These are phyloP conservation scores for Charina bottae DNA, from an alignment of 2,113 vertebrate genomes.

Conservation along the genomic window DNA sequence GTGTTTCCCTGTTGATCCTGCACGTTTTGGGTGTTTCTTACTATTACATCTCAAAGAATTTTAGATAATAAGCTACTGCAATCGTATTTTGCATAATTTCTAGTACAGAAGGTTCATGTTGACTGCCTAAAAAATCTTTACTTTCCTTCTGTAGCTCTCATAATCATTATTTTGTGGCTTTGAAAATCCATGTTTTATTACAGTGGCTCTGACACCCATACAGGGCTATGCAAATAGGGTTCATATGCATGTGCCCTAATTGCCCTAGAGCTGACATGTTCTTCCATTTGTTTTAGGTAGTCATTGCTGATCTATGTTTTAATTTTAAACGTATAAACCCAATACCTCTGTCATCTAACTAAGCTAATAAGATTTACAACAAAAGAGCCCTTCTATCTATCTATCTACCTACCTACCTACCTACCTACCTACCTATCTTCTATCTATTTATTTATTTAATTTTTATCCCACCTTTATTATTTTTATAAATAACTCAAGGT, in stretches of 20 bases:
- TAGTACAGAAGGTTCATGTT: background rate
- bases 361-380: background rate
- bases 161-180: background rate
- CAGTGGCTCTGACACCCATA: background rate
- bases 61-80: slow-evolving; percentile 28
- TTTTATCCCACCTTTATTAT: too few relatives aligned
- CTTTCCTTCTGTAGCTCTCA: background rate
- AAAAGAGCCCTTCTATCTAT: background rate
- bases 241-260: background rate
- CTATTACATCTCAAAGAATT: slow-evolving; percentile 10
- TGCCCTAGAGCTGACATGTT: background rate
- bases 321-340: background rate
- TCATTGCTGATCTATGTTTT: background rate
- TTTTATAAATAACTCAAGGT: too few relatives aligned
- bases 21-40: background rate
- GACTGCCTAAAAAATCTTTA: background rate
- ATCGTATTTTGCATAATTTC: background rate
- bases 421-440: too few relatives aligned
- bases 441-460: too few relatives aligned
- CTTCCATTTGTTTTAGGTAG: background rate
- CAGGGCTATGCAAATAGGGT: background rate
- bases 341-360: background rate
- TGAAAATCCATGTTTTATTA: background rate
- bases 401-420: too few relatives aligned
- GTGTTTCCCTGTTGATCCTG: background rate